Base-by-base conservation (phyloP, 2,113 vertebrate species). In the Phalacrocorax aristotelis region DNA sequence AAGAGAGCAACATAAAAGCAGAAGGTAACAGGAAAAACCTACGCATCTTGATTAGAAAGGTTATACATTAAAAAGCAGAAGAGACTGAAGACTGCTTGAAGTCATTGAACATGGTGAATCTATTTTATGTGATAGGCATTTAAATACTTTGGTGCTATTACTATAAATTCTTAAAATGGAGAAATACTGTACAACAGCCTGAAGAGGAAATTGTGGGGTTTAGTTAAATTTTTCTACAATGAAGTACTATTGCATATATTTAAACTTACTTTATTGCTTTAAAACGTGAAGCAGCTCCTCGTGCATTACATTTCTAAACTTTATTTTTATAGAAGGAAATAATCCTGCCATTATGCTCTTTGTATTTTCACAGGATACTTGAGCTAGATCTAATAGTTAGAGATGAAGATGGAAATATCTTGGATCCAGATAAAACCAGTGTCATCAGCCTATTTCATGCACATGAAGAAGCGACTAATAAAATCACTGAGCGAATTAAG, bases 371-470 rank as follows among this genome's bases (percentile, higher is more conserved):
- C 97, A 99, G 99, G 96, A 98, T 99, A 78, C 98, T 99, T 92
- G 99, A 99, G 92, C 96, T 99, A 27, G 99, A 99, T 97, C 98
- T 99, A 57, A 99, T 98, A 90, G 99, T 99, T 54, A 98, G 99
- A 90, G 99, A 99, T 65, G 98, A 98, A 48, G 98, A 99, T 42
- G 99, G 99, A 27, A 99, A 99, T 98, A 99, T 99, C 88, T 93
- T 99, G 96, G 99, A 99, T 80, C 99, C 99, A 11, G 99, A 99
- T 70, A 98, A 98, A 80, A 99, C 99, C 69, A 99, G 98, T 18
- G 98, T 99, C 93, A 99, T 99, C 97, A 99, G 99, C 93, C 97
- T 99, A 49, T 99, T 99, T 91, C 98, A 99, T 57, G 99, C 99
- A 22, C 99, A 99, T 2, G 98, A 99, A 93, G 98, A 99, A 64